Percentiles rank a stretch among this genome's conserved stretches.
phyloP scores from a whole-genome alignment of 1,140 invertebrate genomes.

The Cardiocondyla obscurior region DNA sequence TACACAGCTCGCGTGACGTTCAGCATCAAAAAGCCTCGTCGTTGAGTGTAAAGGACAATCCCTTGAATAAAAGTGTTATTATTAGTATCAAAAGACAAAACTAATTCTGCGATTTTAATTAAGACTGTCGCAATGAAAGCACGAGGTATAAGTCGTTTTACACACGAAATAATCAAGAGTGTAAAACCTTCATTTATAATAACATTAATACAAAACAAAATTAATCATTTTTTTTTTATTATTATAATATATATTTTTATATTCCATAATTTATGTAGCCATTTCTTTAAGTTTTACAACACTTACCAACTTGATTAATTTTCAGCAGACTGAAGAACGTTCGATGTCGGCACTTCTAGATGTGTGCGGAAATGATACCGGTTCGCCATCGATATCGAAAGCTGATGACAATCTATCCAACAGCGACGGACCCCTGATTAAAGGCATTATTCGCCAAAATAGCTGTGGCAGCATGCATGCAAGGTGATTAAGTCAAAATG shows the following conservation, averaged over 20 bases:
- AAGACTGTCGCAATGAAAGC: background rate
- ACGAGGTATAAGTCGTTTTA: background rate
- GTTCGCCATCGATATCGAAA: slow-evolving; percentile 80
- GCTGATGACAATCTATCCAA: slow-evolving; percentile 81
- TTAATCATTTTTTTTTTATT: background rate
- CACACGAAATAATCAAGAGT: background rate
- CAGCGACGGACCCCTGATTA: slow-evolving; percentile 79
- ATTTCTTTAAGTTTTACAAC: background rate
- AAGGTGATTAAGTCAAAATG: slow-evolving; percentile 47
- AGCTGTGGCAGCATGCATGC: slow-evolving; percentile 56
- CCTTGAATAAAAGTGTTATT: background rate
- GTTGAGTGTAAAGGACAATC: background rate
- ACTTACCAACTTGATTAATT: background rate
- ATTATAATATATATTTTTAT: background rate
- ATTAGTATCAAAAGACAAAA: background rate
- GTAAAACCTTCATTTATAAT: background rate
- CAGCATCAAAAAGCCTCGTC: background rate
- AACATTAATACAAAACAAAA: background rate
- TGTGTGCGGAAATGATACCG: slow-evolving; percentile 63
- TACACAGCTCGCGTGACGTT: background rate
- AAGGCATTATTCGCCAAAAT: slow-evolving; percentile 66
- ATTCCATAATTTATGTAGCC: background rate
- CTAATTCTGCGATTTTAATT: background rate
- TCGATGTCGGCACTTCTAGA: slow-evolving; percentile 61
- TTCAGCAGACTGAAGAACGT: background rate